These are phyloP conservation scores for Chaetogeoica ovagalla DNA, from an alignment of 2,888 invertebrate genomes.

Conservation along the genomic window DNA sequence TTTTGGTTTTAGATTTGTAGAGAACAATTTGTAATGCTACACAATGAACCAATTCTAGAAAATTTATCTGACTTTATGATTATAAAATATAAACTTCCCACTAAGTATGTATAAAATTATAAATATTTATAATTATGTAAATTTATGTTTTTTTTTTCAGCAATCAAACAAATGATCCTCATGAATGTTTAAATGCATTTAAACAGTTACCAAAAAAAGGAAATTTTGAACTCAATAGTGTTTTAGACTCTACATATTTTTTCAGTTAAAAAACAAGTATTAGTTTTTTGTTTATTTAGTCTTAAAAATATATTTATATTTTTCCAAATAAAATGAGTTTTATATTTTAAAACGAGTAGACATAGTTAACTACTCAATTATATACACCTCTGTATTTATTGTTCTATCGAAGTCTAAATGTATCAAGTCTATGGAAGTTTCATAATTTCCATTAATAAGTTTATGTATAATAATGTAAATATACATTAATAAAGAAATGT, in stretches of 20 bases:
- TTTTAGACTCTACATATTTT: constrained; percentile 80
- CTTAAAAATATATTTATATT: constrained; percentile 39
- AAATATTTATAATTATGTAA: neutral
- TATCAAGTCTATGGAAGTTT: no score
- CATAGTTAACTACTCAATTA: no score
- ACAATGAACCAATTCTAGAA: constrained; percentile 88
- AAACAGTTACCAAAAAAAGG: constrained; percentile 73
- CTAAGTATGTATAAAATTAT: constrained; percentile 62
- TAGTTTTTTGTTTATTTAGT: constrained; percentile 35
- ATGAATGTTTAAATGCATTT: constrained; percentile 68
- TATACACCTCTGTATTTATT: no score
- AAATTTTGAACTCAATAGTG: constrained; percentile 73
- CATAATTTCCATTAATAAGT: no score
- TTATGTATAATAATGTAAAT: no score
- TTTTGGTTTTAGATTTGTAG: constrained; percentile 76
- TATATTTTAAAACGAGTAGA: no score
- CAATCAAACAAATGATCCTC: constrained; percentile 62
- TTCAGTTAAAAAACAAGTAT: constrained; percentile 68
- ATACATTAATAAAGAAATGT: no score
- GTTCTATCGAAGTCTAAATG: no score
- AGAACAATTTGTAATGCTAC: constrained; percentile 96
- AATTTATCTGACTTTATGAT: constrained; percentile 77
- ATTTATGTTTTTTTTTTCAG: constrained; percentile 57
- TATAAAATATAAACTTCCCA: constrained; percentile 68
- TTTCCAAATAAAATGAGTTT: constrained; percentile 11